These are phyloP conservation scores for Malacoctenus gilli DNA, from an alignment of 2,797 vertebrate species.

Conservation along the genomic window DNA sequence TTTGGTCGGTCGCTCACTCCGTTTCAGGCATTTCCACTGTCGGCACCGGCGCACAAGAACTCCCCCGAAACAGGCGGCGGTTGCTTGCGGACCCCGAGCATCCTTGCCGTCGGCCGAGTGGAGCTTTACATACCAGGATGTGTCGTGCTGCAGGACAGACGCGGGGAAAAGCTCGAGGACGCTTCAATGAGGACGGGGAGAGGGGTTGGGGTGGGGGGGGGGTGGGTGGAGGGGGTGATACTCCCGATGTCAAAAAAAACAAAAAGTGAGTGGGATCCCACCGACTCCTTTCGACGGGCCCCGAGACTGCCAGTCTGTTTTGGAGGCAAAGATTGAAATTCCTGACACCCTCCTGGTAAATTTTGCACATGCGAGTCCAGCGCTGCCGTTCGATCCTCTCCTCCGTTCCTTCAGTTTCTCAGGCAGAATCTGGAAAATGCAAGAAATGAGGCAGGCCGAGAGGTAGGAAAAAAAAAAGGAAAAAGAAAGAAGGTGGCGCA, in stretches of 20 bases:
- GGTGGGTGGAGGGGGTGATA: too few relatives aligned
- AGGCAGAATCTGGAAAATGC: constrained; percentile 70
- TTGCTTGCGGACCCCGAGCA: constrained; percentile 56
- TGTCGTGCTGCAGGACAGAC: constrained; percentile 16
- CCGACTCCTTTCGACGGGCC: constrained; percentile 57
- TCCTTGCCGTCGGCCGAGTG: constrained; percentile 50
- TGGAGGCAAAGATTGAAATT: constrained; percentile 94
- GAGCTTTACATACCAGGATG: constrained; percentile 43
- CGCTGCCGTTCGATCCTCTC: constrained; percentile 57
- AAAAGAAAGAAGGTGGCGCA: constrained; percentile 58
- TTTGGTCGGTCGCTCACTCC: constrained; percentile 54
- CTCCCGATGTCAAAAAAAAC: constrained; percentile 14
- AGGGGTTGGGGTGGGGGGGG: too few relatives aligned
- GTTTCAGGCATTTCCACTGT: constrained; percentile 71
- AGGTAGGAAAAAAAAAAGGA: constrained; percentile 59
- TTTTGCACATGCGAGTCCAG: constrained; percentile 83
- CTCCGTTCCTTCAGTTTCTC: constrained; percentile 54
- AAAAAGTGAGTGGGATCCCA: constrained; percentile 37
- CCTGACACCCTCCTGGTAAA: constrained; percentile 89
- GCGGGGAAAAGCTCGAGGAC: too few relatives aligned
- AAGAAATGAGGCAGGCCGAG: constrained; percentile 59
- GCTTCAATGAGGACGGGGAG: constrained; percentile 13
- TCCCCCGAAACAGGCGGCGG: constrained; percentile 57
- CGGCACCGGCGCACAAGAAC: constrained; percentile 52
- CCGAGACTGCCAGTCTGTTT: constrained; percentile 77